Conservation (phyloP, 1,140 invertebrate species). For the Drosophila takahashii region DNA sequence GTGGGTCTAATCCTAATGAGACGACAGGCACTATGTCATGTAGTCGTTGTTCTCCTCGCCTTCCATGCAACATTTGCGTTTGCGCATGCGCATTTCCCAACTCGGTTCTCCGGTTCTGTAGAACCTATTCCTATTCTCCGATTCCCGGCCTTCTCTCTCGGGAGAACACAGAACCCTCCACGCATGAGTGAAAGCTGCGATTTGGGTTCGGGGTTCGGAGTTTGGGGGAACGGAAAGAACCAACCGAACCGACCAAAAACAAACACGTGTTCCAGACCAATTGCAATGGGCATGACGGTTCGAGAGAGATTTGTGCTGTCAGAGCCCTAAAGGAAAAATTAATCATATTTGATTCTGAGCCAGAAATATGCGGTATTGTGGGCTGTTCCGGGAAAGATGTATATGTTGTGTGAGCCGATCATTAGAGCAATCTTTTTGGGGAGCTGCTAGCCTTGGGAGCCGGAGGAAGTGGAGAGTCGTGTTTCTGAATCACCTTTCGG, state of each 20-base stretch:
- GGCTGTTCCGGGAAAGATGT: slow-evolving; percentile 36
- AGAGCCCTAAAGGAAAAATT: slow-evolving; percentile 68
- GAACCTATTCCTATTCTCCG: neutral
- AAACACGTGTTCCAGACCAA: slow-evolving; percentile 74
- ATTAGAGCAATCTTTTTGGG: slow-evolving; percentile 24
- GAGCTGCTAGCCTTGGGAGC: neutral
- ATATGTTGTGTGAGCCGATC: slow-evolving; percentile 24
- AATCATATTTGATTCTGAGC: slow-evolving; percentile 71
- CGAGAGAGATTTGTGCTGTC: slow-evolving; percentile 47
- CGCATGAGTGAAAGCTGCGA: slow-evolving; percentile 82
- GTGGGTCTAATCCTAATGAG: slow-evolving; percentile 83
- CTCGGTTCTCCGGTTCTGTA: neutral
- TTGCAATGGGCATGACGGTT: slow-evolving; percentile 71
- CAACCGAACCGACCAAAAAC: slow-evolving; percentile 10
- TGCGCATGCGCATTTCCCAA: slow-evolving; percentile 68
- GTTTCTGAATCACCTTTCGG: slow-evolving; percentile 30
- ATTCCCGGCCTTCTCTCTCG: neutral
- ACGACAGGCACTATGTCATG: slow-evolving; percentile 82
- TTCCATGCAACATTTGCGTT: slow-evolving; percentile 77
- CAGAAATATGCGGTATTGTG: slow-evolving; percentile 61
- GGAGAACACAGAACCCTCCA: slow-evolving; percentile 27
- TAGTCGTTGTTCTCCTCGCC: slow-evolving; percentile 44
- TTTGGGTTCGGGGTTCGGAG: slow-evolving; percentile 37
- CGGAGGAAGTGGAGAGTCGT: slow-evolving; percentile 39
- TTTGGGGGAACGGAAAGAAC: slow-evolving; percentile 13